phyloP scores from a whole-genome alignment of 2,113 vertebrate species.

The Peromyscus polionotus region DNA sequence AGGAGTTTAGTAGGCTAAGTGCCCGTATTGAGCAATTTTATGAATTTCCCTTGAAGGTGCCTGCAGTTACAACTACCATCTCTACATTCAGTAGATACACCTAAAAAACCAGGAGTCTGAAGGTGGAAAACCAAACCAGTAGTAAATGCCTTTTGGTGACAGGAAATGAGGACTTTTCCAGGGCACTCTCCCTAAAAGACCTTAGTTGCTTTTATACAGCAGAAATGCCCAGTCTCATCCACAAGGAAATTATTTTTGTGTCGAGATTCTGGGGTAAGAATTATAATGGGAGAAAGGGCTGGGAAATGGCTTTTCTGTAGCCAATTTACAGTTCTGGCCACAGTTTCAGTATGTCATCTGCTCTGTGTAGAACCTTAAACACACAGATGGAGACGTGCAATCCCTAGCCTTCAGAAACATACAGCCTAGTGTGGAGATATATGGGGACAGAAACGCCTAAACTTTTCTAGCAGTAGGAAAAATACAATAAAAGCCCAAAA shows the following conservation, averaged over 20 bases:
- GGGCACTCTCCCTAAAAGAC: background rate
- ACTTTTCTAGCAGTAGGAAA: background rate
- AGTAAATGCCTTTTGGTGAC: background rate
- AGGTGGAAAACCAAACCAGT: background rate
- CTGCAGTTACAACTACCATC: background rate
- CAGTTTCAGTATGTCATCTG: background rate
- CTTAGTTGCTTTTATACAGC: background rate
- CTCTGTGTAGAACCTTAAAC: background rate
- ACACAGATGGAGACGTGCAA: background rate
- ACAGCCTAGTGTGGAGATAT: background rate
- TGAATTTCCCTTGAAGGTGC: background rate
- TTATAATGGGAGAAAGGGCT: background rate
- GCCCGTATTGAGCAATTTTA: background rate
- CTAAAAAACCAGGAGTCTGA: background rate
- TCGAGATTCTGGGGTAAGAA: background rate
- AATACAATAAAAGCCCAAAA: background rate
- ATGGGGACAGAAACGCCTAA: background rate
- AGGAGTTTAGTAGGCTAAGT: background rate
- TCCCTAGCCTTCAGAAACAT: background rate
- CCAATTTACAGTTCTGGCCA: background rate
- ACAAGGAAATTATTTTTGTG: conserved; percentile 41
- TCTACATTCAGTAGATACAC: background rate
- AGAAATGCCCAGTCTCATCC: background rate
- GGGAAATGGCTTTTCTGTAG: background rate
- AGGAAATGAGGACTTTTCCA: background rate